Evolutionary conservation across 2,113 vertebrate genomes (phyloP).

Genomic region (Corythoichthys haematopterus): DNA sequence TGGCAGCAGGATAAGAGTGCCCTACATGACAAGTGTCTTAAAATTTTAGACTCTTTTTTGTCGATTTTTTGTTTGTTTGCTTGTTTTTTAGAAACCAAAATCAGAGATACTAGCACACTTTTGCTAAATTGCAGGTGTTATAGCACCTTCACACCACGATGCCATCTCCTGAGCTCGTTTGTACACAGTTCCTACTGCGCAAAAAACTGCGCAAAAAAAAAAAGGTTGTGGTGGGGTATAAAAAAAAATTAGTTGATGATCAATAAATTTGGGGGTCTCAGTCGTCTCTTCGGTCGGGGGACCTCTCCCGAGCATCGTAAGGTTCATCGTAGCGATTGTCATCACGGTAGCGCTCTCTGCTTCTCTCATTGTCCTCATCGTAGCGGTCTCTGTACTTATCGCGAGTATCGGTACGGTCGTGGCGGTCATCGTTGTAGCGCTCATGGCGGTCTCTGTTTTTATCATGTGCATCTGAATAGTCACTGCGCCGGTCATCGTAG

Average conservation of each 20-base stretch:
- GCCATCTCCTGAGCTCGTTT: background rate
- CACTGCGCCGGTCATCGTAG: background rate
- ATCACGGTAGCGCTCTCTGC: background rate
- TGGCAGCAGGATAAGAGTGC: too few species aligned
- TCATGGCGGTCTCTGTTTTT: constrained; percentile 16
- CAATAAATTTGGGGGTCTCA: constrained; percentile 10
- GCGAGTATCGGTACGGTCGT: constrained; percentile 18
- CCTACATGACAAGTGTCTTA: too few species aligned
- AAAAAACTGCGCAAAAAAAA: background rate
- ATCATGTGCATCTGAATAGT: constrained; percentile 12
- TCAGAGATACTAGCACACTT: too few species aligned
- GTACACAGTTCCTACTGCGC: background rate
- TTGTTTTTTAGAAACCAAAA: too few species aligned
- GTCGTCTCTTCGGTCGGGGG: constrained; percentile 38
- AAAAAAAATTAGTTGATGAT: background rate
- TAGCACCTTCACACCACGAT: too few species aligned
- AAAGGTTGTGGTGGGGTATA: background rate
- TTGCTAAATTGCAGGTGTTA: too few species aligned
- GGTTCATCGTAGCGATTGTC: constrained; percentile 46
- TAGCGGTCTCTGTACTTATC: constrained; percentile 20
- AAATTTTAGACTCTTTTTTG: too few species aligned
- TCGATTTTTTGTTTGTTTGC: too few species aligned
- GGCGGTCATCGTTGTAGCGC: constrained; percentile 17
- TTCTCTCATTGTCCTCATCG: constrained; percentile 9
- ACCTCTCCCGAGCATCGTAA: constrained; percentile 37